Evolutionary conservation across 2,113 vertebrate species (phyloP).

Genomic region (Gobio gobio): DNA sequence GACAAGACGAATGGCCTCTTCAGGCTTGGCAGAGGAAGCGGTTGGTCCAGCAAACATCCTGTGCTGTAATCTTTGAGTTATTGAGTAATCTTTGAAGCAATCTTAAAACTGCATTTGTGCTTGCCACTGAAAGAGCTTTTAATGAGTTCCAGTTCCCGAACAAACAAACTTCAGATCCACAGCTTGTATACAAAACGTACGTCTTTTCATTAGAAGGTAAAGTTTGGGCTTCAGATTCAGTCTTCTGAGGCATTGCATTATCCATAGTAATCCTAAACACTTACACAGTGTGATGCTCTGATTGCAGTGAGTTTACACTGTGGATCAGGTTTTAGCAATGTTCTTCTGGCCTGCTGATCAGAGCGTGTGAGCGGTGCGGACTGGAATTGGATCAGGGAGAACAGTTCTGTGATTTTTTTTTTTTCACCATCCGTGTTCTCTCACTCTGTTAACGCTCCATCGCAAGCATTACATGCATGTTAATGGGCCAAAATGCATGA

Average conservation of each 20-base stretch:
- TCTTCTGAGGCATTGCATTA: not conserved
- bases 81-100: not conserved
- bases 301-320: not conserved
- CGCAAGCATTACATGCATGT: not conserved
- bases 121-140: conserved; percentile 37
- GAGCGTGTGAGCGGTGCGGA: not conserved
- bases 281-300: not conserved
- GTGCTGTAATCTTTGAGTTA: conserved; percentile 8
- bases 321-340: not conserved
- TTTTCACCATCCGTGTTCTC: not conserved
- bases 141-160: conserved; percentile 26
- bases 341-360: not conserved
- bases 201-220: not conserved
- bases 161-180: conserved; percentile 12
- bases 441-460: not conserved
- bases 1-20: conserved; percentile 20
- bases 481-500: not conserved
- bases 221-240: not conserved
- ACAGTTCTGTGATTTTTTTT: not conserved
- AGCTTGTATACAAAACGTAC: not conserved
- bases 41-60: conserved; percentile 29
- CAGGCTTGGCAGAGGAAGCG: conserved; percentile 39
- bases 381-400: not conserved
- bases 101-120: conserved; percentile 14
- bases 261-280: not conserved